Percentiles rank a stretch among this genome's conserved stretches.
Conservation (phyloP, 2,888 invertebrate species). For the Lepidochrysops patricia region DNA sequence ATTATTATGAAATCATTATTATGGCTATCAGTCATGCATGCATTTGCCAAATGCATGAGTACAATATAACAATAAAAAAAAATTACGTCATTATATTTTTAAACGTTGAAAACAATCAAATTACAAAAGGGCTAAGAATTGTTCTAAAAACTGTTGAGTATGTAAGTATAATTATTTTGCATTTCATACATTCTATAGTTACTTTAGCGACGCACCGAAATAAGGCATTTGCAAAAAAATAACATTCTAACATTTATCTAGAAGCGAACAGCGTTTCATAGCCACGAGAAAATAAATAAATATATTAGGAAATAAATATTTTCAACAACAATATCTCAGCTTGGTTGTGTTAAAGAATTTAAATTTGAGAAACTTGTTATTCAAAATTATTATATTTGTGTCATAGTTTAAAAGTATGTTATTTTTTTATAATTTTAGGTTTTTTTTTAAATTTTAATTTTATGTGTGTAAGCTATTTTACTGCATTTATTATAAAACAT, state of each 20-base stretch:
- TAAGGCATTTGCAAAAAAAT: slow-evolving; percentile 40
- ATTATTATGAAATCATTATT: background rate
- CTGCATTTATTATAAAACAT: background rate
- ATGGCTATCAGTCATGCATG: background rate
- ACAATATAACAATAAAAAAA: background rate
- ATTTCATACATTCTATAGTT: slow-evolving; percentile 6
- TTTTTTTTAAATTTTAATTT: background rate
- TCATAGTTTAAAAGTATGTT: background rate
- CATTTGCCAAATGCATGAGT: background rate
- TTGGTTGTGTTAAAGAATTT: slow-evolving; percentile 17
- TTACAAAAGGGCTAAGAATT: background rate
- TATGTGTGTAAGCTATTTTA: background rate
- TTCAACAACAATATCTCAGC: slow-evolving; percentile 2
- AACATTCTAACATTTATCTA: slow-evolving; percentile 40
- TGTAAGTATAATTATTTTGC: background rate
- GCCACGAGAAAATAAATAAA: slow-evolving; percentile 44
- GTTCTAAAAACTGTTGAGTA: background rate
- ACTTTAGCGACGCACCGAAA: slow-evolving; percentile 43
- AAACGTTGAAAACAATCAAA: background rate
- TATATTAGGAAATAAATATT: slow-evolving; percentile 28
- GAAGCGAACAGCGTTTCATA: slow-evolving; percentile 40
- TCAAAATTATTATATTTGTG: background rate
- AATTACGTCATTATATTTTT: background rate
- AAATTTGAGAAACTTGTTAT: background rate
- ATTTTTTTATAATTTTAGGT: background rate